These are phyloP conservation scores for Apostichopus japonicus DNA, from an alignment of 35 echinoderm and acorn worm genomes.

Conservation along the genomic window DNA sequence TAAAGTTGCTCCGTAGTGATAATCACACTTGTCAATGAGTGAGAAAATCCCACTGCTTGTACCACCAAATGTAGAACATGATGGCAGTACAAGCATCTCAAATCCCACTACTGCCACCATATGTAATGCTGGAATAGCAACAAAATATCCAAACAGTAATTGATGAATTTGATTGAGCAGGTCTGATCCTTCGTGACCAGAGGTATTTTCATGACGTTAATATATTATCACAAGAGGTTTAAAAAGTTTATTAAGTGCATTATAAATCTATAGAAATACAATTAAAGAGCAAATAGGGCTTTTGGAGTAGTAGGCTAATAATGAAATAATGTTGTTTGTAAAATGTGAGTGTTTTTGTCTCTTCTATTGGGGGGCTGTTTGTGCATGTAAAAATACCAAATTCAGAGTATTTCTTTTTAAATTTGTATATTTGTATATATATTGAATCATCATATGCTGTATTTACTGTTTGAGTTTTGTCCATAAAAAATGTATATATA, in stretches of 20 bases:
- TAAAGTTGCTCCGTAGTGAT: too few species aligned
- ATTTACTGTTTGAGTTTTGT: slow-evolving; percentile 22
- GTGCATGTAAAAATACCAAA: slow-evolving; percentile 50
- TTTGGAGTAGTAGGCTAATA: background rate
- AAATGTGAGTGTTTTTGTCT: background rate
- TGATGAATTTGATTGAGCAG: background rate
- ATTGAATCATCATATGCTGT: slow-evolving; percentile 41
- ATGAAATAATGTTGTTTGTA: slow-evolving; percentile 26
- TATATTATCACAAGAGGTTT: background rate
- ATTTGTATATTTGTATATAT: slow-evolving; percentile 47
- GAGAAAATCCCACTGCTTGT: too few species aligned
- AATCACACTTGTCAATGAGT: too few species aligned
- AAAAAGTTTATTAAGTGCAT: background rate
- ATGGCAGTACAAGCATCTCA: too few species aligned
- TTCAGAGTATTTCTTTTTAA: slow-evolving; percentile 47
- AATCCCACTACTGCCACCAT: too few species aligned
- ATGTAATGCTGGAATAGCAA: too few species aligned
- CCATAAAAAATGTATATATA: slow-evolving; percentile 35
- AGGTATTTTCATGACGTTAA: background rate
- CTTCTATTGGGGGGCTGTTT: background rate
- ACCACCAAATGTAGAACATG: too few species aligned
- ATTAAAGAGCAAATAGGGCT: background rate
- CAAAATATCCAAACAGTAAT: background rate
- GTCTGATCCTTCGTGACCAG: too few species aligned
- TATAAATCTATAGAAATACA: background rate